Conservation (phyloP, 2,113 vertebrate genomes). For the Thalassoma bifasciatum region DNA sequence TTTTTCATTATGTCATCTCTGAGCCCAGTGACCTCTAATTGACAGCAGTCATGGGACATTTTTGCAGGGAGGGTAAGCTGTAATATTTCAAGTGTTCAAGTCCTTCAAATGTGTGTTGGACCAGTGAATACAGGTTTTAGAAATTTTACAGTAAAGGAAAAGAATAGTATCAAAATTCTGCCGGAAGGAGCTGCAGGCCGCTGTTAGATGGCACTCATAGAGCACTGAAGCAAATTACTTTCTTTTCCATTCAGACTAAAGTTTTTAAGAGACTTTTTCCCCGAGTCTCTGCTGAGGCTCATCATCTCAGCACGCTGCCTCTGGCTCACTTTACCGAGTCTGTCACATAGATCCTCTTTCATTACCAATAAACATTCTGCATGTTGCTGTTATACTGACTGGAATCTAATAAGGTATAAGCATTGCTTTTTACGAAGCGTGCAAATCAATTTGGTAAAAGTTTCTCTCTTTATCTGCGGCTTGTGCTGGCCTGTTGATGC, state of each 20-base stretch:
- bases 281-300: conserved; percentile 54
- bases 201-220: conserved; percentile 71
- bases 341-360: conserved; percentile 81
- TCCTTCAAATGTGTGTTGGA: background rate
- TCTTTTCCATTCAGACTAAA: conserved; percentile 66
- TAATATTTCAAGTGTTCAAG: background rate
- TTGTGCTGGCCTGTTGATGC: conserved; percentile 54
- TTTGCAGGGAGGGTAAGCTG: background rate
- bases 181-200: conserved; percentile 20
- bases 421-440: conserved; percentile 79
- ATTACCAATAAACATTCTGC: conserved; percentile 80
- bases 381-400: conserved; percentile 78
- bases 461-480: conserved; percentile 72
- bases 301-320: conserved; percentile 62
- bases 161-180: background rate
- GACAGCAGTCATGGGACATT: no score
- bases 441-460: conserved; percentile 83
- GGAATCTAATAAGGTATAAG: conserved; percentile 83
- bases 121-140: background rate
- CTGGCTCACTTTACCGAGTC: conserved; percentile 59
- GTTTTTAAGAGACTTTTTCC: conserved; percentile 68
- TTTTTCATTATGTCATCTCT: no score
- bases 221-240: conserved; percentile 69
- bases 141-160: background rate
- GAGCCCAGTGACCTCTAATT: no score